Conservation (phyloP, 2,888 invertebrate species). For the Myopa testacea region DNA sequence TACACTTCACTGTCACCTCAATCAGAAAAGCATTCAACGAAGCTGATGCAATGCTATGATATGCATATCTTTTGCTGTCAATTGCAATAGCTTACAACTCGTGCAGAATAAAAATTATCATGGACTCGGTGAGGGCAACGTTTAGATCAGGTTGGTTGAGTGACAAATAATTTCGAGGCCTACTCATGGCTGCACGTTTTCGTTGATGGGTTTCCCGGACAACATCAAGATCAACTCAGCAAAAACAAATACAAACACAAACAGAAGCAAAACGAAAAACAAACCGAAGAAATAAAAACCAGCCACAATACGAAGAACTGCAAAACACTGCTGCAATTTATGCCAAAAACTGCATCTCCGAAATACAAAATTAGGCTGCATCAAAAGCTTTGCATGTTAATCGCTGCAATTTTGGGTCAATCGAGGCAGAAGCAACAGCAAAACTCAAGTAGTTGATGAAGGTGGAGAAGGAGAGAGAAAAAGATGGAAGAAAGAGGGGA, state of each 20-base stretch:
- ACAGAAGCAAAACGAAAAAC: neutral
- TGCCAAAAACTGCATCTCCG: constrained; percentile 1
- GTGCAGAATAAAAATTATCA: neutral
- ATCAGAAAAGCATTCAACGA: neutral
- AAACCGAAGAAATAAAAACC: neutral
- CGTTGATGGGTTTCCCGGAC: constrained; percentile 10
- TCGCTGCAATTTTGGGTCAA: constrained; percentile 19
- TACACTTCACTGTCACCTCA: neutral
- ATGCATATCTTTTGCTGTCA: neutral
- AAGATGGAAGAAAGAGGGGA: neutral
- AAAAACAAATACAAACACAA: neutral
- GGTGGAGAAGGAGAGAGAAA: neutral
- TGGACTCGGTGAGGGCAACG: neutral
- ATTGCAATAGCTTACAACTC: neutral
- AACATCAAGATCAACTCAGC: neutral
- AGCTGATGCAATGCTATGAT: neutral
- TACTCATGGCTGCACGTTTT: constrained; percentile 14
- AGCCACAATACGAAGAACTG: too few relatives aligned
- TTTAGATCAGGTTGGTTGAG: neutral
- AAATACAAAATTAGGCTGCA: constrained; percentile 19
- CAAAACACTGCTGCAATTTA: neutral
- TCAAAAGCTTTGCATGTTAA: constrained; percentile 13
- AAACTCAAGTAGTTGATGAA: neutral
- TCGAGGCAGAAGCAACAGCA: neutral
- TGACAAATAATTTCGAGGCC: constrained; percentile 21